phyloP scores from a whole-genome alignment of 37 sponge, comb jelly and placozoan genomes.

The Haliclona indistincta region DNA sequence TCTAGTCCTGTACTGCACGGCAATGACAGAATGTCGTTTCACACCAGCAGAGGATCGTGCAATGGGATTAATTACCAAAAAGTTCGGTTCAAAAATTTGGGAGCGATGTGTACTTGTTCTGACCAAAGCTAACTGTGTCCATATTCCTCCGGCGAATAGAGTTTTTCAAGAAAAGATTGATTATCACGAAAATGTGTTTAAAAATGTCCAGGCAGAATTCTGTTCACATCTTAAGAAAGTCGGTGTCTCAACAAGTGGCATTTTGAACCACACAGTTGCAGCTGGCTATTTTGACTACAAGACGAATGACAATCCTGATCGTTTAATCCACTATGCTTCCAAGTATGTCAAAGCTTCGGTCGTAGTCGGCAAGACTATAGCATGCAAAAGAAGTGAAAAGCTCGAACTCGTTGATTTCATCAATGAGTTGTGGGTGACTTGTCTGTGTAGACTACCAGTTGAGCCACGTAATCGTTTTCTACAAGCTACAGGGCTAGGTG shows the following conservation, averaged over 20 bases:
- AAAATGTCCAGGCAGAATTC: background rate
- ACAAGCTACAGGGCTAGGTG: background rate
- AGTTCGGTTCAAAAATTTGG: constrained; percentile 5
- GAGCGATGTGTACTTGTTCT: background rate
- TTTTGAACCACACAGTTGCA: background rate
- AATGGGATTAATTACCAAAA: background rate
- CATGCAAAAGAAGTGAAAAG: background rate
- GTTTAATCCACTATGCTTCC: background rate
- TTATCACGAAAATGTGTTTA: background rate
- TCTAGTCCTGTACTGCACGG: constrained; percentile 24
- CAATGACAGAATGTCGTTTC: background rate
- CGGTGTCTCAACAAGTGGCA: background rate
- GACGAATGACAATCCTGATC: background rate
- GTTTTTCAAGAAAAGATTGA: background rate
- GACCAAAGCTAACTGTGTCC: constrained; percentile 8
- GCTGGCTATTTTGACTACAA: background rate
- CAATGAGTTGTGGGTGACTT: constrained; percentile 1
- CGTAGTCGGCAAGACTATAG: too few relatives aligned
- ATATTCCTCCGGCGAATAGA: background rate
- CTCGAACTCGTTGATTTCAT: background rate
- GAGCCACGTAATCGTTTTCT: background rate
- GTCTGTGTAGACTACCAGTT: background rate
- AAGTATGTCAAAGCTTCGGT: too few relatives aligned
- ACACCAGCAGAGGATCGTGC: background rate
- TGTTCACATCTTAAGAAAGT: background rate